A percentile compares a stretch with the other conserved stretches of the same genome.
Evolutionary conservation across 2,888 invertebrate species (phyloP).

Genomic region (Coecobrya sp.): DNA sequence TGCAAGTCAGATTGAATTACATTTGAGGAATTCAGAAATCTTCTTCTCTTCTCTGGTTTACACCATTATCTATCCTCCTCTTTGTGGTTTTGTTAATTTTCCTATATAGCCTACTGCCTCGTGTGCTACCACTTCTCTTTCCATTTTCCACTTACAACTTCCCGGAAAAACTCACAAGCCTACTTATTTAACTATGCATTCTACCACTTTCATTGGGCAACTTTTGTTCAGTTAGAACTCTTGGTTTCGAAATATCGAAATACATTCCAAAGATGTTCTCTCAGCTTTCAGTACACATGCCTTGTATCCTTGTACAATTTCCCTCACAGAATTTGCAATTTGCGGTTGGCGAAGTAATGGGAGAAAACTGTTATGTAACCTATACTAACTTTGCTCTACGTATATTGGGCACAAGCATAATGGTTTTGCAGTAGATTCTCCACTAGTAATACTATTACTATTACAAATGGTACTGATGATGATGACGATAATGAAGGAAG

Average conservation of each 20-base stretch:
- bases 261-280: conserved; percentile 10
- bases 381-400: background rate
- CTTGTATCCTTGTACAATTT: background rate
- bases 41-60: conserved; percentile 54
- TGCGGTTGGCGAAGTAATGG: conserved; percentile 41
- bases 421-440: background rate
- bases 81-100: conserved; percentile 65
- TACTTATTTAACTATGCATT: conserved; percentile 41
- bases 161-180: conserved; percentile 5
- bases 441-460: background rate
- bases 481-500: conserved; percentile 16
- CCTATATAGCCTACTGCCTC: background rate
- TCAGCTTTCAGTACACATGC: background rate
- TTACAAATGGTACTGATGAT: background rate
- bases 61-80: conserved; percentile 66
- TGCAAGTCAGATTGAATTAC: conserved; percentile 65
- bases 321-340: conserved; percentile 31
- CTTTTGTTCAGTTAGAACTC: background rate
- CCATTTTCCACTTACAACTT: background rate
- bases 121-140: background rate
- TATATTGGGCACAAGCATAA: background rate
- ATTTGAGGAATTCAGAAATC: conserved; percentile 64
- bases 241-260: background rate
- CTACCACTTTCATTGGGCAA: background rate
- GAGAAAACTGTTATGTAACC: conserved; percentile 44